Conservation (phyloP, 2,797 vertebrate genomes). For the Caiman crocodilus region DNA sequence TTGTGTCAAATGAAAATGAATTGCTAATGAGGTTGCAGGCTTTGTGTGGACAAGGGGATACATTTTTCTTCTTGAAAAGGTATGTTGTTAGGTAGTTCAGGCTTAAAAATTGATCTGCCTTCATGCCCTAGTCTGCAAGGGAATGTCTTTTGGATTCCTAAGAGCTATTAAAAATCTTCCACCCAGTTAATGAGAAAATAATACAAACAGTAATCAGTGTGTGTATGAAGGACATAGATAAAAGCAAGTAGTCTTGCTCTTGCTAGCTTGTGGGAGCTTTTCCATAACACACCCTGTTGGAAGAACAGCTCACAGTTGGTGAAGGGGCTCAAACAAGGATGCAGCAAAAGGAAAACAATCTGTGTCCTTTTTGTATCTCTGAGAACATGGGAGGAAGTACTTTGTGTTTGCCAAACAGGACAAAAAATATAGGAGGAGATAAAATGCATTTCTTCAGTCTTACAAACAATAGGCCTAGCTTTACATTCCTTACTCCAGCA, state of each 20-base stretch:
- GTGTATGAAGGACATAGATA: neutral
- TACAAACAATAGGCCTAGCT: neutral
- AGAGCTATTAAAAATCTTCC: neutral
- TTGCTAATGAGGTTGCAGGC: fast-evolving
- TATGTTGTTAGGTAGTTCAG: fast-evolving
- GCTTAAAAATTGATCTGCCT: neutral
- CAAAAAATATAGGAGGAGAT: neutral
- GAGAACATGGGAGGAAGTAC: fast-evolving
- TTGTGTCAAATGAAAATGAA: fast-evolving
- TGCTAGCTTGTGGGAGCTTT: fast-evolving
- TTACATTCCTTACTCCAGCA: neutral
- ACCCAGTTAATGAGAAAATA: neutral
- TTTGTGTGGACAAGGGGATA: fast-evolving
- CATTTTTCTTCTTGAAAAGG: neutral
- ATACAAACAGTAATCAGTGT: neutral
- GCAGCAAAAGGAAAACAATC: neutral
- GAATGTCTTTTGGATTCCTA: neutral
- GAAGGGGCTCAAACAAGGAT: fast-evolving
- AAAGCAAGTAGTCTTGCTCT: neutral
- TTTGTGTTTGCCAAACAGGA: fast-evolving
- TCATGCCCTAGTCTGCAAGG: neutral
- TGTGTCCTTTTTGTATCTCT: neutral
- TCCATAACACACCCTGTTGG: neutral
- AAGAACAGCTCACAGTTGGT: fast-evolving
- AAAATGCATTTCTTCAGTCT: neutral